Conservation (phyloP, 2,113 vertebrate species). For the Pachycephala philippinensis region DNA sequence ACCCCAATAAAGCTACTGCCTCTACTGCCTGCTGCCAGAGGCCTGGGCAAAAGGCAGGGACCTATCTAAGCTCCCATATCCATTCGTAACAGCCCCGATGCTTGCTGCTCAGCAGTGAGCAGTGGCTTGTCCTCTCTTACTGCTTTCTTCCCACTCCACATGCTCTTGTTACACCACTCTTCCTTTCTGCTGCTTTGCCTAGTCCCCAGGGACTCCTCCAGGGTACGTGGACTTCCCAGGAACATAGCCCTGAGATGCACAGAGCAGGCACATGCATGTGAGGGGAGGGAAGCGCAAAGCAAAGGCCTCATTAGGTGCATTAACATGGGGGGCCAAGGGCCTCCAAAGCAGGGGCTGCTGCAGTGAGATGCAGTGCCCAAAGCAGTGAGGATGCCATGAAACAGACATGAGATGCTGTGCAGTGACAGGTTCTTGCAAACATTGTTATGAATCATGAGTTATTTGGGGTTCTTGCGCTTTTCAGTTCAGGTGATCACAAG, state of each 20-base stretch:
- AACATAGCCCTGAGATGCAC: background rate
- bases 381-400: background rate
- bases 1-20: background rate
- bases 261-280: accelerated
- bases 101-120: background rate
- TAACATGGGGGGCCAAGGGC: background rate
- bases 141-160: background rate
- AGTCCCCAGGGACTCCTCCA: background rate
- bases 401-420: accelerated
- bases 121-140: background rate
- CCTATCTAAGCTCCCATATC: background rate
- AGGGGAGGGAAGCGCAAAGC: background rate
- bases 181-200: background rate
- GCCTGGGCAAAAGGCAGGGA: background rate
- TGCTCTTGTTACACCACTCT: background rate
- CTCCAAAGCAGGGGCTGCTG: background rate
- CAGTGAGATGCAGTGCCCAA: accelerated
- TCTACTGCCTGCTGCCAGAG: background rate
- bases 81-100: background rate
- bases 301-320: background rate
- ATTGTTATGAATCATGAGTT: background rate
- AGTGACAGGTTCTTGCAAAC: background rate
- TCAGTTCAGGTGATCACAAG: background rate
- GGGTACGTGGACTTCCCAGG: background rate
- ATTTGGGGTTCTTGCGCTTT: background rate